phyloP scores from a whole-genome alignment of 2,888 invertebrate genomes.

The Diarsia mendica region DNA sequence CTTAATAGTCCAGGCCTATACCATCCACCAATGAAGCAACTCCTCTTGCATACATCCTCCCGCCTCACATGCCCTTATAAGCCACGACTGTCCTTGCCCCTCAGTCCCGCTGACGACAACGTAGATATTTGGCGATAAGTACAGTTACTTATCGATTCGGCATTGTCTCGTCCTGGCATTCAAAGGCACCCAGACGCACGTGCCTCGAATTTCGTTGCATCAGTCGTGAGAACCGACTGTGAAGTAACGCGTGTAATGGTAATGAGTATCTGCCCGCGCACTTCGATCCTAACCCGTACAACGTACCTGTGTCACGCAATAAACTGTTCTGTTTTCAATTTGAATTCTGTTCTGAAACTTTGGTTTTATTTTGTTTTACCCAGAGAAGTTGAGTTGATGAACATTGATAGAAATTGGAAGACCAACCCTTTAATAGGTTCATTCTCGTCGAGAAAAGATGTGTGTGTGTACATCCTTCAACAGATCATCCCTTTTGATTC shows the following conservation, averaged over 20 bases:
- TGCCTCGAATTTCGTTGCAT: conserved; percentile 80
- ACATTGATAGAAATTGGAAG: background rate
- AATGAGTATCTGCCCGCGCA: conserved; percentile 67
- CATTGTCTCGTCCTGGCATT: conserved; percentile 85
- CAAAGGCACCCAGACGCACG: conserved; percentile 77
- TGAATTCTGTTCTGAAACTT: conserved; percentile 14
- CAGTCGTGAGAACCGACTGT: conserved; percentile 84
- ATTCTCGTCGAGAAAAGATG: background rate
- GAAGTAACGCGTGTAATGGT: conserved; percentile 77
- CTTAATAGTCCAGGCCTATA: background rate
- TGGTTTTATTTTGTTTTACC: conserved; percentile 11
- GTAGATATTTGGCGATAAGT: conserved; percentile 83
- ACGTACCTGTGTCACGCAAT: conserved; percentile 40
- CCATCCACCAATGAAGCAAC: background rate
- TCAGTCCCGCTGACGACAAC: conserved; percentile 70
- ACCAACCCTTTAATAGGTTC: background rate
- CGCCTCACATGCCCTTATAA: conserved; percentile 26
- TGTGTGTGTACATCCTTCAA: background rate
- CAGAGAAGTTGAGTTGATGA: background rate
- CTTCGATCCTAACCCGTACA: conserved; percentile 45
- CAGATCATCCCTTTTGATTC: background rate
- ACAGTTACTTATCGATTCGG: conserved; percentile 89
- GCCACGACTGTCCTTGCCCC: conserved; percentile 68
- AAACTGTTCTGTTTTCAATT: conserved; percentile 25
- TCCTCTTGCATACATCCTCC: background rate